Conservation (phyloP, 2,797 vertebrate genomes). For the Leuciscus waleckii region DNA sequence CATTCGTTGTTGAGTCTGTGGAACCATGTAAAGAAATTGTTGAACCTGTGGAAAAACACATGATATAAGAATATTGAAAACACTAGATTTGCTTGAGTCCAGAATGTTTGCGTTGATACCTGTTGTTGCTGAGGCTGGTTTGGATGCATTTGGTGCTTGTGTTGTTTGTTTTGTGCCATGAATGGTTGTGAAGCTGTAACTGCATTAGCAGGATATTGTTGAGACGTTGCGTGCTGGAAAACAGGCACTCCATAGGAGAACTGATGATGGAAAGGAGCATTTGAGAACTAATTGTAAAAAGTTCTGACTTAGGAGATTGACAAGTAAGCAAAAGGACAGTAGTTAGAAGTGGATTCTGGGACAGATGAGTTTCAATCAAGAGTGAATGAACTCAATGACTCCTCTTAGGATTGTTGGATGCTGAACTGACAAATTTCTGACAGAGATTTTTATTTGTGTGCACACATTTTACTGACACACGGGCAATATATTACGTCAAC, state of each 20-base stretch:
- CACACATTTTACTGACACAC: background rate
- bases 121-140: conserved; percentile 15
- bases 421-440: background rate
- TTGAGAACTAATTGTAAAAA: background rate
- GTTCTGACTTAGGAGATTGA: background rate
- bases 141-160: background rate
- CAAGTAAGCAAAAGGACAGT: background rate
- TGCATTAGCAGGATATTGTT: background rate
- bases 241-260: conserved; percentile 1
- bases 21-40: conserved; percentile 12
- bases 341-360: background rate
- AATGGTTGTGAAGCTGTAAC: background rate
- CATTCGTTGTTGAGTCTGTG: background rate
- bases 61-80: background rate
- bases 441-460: conserved; percentile 6
- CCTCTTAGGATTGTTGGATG: background rate
- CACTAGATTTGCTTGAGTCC: background rate
- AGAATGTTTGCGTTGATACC: background rate
- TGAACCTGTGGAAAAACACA: conserved; percentile 1
- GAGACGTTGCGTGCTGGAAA: background rate
- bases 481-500: background rate
- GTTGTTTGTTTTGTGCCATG: background rate
- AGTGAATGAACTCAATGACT: conserved; percentile 3
- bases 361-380: background rate
- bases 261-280: background rate